Conservation (phyloP, 2,888 invertebrate genomes). For the Eristalis intricaria region DNA sequence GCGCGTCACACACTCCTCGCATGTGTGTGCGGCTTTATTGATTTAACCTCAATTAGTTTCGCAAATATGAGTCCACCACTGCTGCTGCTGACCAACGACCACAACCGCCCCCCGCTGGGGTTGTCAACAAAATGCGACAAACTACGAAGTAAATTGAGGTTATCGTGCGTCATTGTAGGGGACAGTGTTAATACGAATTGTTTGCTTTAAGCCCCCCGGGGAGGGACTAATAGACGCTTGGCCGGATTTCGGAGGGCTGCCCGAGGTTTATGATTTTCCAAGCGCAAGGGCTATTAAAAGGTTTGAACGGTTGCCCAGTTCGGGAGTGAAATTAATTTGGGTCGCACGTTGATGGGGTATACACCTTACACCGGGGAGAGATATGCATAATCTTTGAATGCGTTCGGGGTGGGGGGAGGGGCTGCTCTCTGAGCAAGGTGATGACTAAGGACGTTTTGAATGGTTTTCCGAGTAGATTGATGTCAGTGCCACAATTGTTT, state of each 20-base stretch:
- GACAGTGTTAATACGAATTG: neutral
- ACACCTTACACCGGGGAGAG: too few relatives aligned
- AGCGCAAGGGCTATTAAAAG: neutral
- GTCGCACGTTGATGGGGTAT: too few relatives aligned
- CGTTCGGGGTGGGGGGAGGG: too few relatives aligned
- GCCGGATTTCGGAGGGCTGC: neutral
- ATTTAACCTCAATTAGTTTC: neutral
- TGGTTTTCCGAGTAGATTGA: too few relatives aligned
- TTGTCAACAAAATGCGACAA: neutral
- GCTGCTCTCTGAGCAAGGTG: too few relatives aligned
- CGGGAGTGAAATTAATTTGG: neutral
- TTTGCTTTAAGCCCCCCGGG: neutral
- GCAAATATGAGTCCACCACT: neutral
- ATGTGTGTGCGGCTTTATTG: neutral
- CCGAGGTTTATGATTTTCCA: neutral
- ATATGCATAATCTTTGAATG: too few relatives aligned
- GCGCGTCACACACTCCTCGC: neutral
- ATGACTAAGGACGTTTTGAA: too few relatives aligned
- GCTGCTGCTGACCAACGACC: neutral
- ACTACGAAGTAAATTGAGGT: neutral
- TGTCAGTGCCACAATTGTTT: too few relatives aligned
- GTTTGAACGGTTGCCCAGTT: neutral
- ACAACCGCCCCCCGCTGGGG: neutral
- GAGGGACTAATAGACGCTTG: neutral
- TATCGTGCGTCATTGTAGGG: neutral